Evolutionary conservation across 2,797 vertebrate species (phyloP).

Genomic region (Sebastes hopkinsi): DNA sequence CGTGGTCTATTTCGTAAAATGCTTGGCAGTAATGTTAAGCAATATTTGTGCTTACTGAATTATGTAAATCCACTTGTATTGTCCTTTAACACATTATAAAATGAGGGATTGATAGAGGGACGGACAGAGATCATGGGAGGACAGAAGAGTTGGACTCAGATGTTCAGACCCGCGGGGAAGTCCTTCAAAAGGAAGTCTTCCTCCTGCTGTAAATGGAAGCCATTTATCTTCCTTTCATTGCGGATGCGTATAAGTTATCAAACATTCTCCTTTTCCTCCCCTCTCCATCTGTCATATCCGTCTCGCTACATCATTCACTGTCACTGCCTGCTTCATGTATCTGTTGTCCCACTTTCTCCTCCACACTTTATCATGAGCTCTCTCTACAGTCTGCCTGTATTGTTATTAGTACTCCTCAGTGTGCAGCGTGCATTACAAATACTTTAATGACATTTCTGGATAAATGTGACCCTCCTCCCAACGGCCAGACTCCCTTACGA

Average conservation of each 20-base stretch:
- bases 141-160: slow-evolving; percentile 19
- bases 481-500: neutral
- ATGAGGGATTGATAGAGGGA: slow-evolving; percentile 10
- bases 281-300: slow-evolving; percentile 62
- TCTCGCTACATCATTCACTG: slow-evolving; percentile 57
- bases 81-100: neutral
- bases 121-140: slow-evolving; percentile 17
- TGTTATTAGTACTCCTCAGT: neutral
- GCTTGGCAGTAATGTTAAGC: neutral
- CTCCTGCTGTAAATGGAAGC: slow-evolving; percentile 60
- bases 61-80: neutral
- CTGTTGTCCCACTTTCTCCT: slow-evolving; percentile 5
- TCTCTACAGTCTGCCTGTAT: neutral
- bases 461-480: neutral
- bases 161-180: slow-evolving; percentile 36
- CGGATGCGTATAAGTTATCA: slow-evolving; percentile 54
- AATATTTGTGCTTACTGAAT: neutral
- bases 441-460: neutral
- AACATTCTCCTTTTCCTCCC: slow-evolving; percentile 52
- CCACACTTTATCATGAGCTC: neutral
- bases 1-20: neutral
- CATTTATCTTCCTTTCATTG: slow-evolving; percentile 66
- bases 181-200: slow-evolving; percentile 41
- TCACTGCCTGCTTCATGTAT: slow-evolving; percentile 31
- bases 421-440: neutral